These are phyloP conservation scores for Sphaerophoria taeniata DNA, from an alignment of 2,888 invertebrate genomes.

Conservation along the genomic window DNA sequence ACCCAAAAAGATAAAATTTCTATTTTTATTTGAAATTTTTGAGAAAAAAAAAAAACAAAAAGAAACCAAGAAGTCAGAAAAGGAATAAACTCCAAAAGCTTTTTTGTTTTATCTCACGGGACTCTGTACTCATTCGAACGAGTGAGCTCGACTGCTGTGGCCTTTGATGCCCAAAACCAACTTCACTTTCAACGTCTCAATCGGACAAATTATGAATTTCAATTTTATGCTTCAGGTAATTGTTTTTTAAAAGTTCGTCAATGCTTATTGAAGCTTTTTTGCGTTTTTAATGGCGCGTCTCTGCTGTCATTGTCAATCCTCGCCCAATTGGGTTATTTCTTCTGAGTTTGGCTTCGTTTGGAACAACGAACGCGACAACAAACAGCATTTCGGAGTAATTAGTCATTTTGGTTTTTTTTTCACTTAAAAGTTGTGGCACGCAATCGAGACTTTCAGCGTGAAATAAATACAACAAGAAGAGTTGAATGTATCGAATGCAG, in stretches of 20 bases:
- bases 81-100: too few species aligned
- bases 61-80: too few species aligned
- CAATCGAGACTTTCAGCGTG: slow-evolving; percentile 55
- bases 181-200: too few species aligned
- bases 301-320: slow-evolving; percentile 16
- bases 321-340: slow-evolving; percentile 57
- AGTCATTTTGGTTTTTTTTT: slow-evolving; percentile 58
- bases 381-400: slow-evolving; percentile 20
- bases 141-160: too few species aligned
- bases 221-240: slow-evolving; percentile 28
- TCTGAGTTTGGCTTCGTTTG: slow-evolving; percentile 19
- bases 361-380: slow-evolving; percentile 6
- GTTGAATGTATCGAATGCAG: slow-evolving; percentile 1
- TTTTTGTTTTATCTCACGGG: too few species aligned
- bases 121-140: too few species aligned
- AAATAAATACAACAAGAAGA: background rate
- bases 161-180: too few species aligned
- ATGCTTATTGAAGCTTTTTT: slow-evolving; percentile 33
- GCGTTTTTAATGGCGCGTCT: background rate
- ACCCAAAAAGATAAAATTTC: too few species aligned
- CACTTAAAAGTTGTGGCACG: slow-evolving; percentile 66
- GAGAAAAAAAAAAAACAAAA: too few species aligned
- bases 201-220: background rate
- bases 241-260: slow-evolving; percentile 2
- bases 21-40: too few species aligned